Base-by-base conservation (phyloP, 2,888 invertebrate genomes). In the Altica lythri region DNA sequence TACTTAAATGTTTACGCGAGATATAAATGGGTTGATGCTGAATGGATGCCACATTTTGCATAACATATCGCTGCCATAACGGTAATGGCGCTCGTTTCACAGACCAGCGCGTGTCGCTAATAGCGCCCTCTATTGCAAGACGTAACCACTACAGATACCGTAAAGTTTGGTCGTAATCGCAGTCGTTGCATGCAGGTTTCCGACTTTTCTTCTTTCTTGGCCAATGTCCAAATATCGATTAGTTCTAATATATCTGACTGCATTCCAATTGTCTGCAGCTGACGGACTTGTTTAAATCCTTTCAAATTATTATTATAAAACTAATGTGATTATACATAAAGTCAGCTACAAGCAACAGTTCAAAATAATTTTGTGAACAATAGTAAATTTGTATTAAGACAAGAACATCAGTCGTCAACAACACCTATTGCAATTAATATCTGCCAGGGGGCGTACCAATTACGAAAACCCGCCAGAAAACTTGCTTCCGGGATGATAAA, bases 381-480 rank as follows among this genome's bases (percentile, higher is more conserved):
- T n/a, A n/a, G n/a, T n/a, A n/a, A n/a, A n/a, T n/a, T n/a, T n/a
- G n/a, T n/a, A n/a, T n/a, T n/a, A n/a, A n/a, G n/a, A n/a, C n/a
- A n/a, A n/a, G n/a, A n/a, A n/a, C n/a, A n/a, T n/a, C n/a, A n/a
- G n/a, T n/a, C n/a, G n/a, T n/a, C n/a, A n/a, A n/a, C n/a, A n/a
- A n/a, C n/a, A n/a, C n/a, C n/a, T n/a, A n/a, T n/a, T n/a, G n/a
- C n/a, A n/a, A 70, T 69, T 69, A 69, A 69, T 70, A 70, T 70
- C 69, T 68, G 70, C 64, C 69, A 71, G 57, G 6, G 14, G 37
- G 19, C 61, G 63, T 61, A 61, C 65, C 69, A 71, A 71, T 72
- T 72, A 70, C 66, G 65, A 61, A 66, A 71, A 70, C 68, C 68
- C 67, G 66, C 66, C 66, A 65, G 66, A 70, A 69, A 66, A 68